Conservation (phyloP, 2,888 invertebrate species). For the Caenorhabditis imperialis region DNA sequence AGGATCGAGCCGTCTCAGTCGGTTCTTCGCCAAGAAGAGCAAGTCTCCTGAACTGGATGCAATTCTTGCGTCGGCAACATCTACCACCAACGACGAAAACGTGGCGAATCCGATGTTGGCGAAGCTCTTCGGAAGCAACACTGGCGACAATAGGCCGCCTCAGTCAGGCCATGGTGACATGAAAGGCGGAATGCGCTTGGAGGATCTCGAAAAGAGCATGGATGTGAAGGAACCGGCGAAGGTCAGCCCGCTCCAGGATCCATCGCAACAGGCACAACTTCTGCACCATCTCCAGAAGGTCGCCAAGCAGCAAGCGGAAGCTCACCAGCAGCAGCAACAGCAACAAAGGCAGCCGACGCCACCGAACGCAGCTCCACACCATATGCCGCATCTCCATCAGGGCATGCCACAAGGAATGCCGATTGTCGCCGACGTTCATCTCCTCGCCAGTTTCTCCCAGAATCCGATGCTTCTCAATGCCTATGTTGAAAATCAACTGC, state of each 20-base stretch:
- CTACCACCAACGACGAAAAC: constrained; percentile 40
- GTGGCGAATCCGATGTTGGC: constrained; percentile 45
- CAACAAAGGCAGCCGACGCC: constrained; percentile 39
- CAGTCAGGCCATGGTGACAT: constrained; percentile 10
- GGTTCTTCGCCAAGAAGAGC: constrained; percentile 61
- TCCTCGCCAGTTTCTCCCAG: constrained; percentile 40
- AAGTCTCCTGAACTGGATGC: constrained; percentile 32
- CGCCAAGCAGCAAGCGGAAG: constrained; percentile 41
- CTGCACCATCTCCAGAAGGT: constrained; percentile 61
- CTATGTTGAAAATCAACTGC: constrained; percentile 44
- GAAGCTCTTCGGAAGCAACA: constrained; percentile 39
- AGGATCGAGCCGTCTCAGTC: constrained; percentile 62
- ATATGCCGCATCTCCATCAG: constrained; percentile 11
- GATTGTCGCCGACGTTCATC: constrained; percentile 37
- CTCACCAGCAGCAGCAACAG: constrained; percentile 19
- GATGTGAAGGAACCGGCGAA: constrained; percentile 26
- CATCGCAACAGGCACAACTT: constrained; percentile 64
- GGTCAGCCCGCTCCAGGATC: constrained; percentile 64
- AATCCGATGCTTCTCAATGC: constrained; percentile 42
- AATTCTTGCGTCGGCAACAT: constrained; percentile 18
- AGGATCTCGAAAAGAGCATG: constrained; percentile 55
- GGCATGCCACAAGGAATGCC: constrained; percentile 22
- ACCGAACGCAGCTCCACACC: constrained; percentile 20
- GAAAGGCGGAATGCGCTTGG: constrained; percentile 49
- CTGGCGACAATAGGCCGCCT: constrained; percentile 19